Evolutionary conservation across 2,797 vertebrate genomes (phyloP).

Genomic region (Cheirogaleus major): DNA sequence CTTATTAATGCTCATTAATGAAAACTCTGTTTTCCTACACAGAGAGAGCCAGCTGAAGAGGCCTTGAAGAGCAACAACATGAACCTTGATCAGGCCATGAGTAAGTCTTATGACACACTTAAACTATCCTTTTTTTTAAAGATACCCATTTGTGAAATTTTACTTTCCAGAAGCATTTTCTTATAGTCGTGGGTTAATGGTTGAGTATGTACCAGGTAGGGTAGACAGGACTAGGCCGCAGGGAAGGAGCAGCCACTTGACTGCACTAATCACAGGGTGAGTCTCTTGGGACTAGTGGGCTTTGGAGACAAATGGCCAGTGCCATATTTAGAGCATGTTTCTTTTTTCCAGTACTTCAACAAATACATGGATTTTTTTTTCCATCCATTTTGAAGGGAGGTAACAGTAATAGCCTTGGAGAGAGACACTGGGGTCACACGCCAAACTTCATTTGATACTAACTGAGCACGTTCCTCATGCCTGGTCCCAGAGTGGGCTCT

Average conservation of each 20-base stretch:
- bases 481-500: accelerated
- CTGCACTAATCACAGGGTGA: accelerated
- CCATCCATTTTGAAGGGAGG: not conserved
- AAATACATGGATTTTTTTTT: not conserved
- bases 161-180: not conserved
- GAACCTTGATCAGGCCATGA: conserved; percentile 99
- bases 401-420: not conserved
- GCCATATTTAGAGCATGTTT: not conserved
- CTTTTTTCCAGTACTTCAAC: not conserved
- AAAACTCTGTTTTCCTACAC: conserved; percentile 63
- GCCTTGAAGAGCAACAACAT: conserved; percentile 99
- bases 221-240: not conserved
- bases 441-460: not conserved
- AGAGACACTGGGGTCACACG: no score
- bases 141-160: not conserved
- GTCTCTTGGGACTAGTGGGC: not conserved
- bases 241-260: not conserved
- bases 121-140: not conserved
- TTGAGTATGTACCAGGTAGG: accelerated
- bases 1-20: not conserved
- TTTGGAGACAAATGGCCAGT: accelerated
- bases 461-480: accelerated
- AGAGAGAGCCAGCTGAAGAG: conserved; percentile 99
- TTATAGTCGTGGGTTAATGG: not conserved
- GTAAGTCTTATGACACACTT: conserved; percentile 86